Evolutionary conservation across 2,888 invertebrate species (phyloP).

Genomic region (Sminthurinus aureus): DNA sequence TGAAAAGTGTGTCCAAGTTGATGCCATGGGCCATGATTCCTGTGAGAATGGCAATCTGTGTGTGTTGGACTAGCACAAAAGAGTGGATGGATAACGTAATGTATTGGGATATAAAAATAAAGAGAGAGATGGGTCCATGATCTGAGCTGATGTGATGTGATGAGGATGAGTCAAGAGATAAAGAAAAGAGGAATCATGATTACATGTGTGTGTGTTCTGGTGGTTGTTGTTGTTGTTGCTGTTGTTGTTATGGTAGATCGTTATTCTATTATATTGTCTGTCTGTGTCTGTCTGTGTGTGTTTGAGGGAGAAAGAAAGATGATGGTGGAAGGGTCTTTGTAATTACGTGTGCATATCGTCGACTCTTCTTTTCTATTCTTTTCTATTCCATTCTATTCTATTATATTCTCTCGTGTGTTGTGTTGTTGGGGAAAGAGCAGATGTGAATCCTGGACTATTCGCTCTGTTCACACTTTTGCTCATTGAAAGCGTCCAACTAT

Average conservation of each 20-base stretch:
- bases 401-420: too few species aligned
- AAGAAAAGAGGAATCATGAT: constrained; percentile 2
- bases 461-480: constrained; percentile 54
- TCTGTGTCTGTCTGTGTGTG: background rate
- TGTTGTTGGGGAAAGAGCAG: constrained; percentile 50
- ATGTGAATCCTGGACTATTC: constrained; percentile 49
- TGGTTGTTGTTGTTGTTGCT: too few species aligned
- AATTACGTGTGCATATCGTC: constrained; percentile 23
- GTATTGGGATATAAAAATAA: too few species aligned
- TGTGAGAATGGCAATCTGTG: background rate
- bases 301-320: background rate
- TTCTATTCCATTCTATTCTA: too few species aligned
- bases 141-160: background rate
- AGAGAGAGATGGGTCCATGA: background rate
- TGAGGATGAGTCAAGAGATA: constrained; percentile 2
- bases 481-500: background rate
- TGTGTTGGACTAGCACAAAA: background rate
- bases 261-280: too few species aligned
- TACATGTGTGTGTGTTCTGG: background rate
- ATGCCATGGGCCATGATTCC: background rate
- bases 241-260: too few species aligned
- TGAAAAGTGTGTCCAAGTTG: constrained; percentile 2
- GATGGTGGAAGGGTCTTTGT: constrained; percentile 41
- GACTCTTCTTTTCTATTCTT: too few species aligned
- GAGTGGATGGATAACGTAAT: too few species aligned